Conservation (phyloP, 2,888 invertebrate species). For the Dryobota labecula region DNA sequence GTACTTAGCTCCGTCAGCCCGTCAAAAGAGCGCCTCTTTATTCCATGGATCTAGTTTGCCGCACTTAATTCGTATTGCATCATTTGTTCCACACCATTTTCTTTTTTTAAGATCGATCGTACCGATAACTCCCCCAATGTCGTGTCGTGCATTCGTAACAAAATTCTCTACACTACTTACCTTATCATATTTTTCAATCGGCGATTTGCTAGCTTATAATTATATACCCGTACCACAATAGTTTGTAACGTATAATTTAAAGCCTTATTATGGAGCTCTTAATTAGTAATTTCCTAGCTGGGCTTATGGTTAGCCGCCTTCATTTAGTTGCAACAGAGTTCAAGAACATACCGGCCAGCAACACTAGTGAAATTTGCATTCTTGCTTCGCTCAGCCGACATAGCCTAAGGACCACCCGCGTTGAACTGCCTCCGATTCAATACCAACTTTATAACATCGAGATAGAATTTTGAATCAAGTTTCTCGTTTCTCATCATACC, state of each 20-base stretch:
- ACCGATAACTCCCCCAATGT: constrained; percentile 73
- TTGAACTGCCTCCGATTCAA: constrained; percentile 78
- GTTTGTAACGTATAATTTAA: constrained; percentile 61
- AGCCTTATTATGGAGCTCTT: constrained; percentile 59
- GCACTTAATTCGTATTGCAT: constrained; percentile 85
- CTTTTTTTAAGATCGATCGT: constrained; percentile 76
- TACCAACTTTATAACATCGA: constrained; percentile 84
- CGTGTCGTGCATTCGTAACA: constrained; percentile 70
- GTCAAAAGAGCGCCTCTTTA: constrained; percentile 83
- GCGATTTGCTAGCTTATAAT: constrained; percentile 66
- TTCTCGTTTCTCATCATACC: constrained; percentile 72
- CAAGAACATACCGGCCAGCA: constrained; percentile 79
- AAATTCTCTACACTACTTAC: constrained; percentile 67
- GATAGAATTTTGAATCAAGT: constrained; percentile 80
- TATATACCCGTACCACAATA: constrained; percentile 60
- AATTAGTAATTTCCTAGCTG: constrained; percentile 73
- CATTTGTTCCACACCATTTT: constrained; percentile 84
- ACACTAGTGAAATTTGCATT: constrained; percentile 89
- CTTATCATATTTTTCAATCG: constrained; percentile 68
- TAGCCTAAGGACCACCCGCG: constrained; percentile 89
- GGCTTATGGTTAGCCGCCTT: constrained; percentile 74
- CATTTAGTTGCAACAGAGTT: constrained; percentile 77
- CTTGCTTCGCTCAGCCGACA: constrained; percentile 84
- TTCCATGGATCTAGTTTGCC: constrained; percentile 84
- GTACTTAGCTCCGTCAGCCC: constrained; percentile 80